Percentiles rank a stretch among this genome's conserved stretches.
These are phyloP conservation scores for Coelopa pilipes DNA, from an alignment of 2,888 invertebrate genomes.

Conservation along the genomic window DNA sequence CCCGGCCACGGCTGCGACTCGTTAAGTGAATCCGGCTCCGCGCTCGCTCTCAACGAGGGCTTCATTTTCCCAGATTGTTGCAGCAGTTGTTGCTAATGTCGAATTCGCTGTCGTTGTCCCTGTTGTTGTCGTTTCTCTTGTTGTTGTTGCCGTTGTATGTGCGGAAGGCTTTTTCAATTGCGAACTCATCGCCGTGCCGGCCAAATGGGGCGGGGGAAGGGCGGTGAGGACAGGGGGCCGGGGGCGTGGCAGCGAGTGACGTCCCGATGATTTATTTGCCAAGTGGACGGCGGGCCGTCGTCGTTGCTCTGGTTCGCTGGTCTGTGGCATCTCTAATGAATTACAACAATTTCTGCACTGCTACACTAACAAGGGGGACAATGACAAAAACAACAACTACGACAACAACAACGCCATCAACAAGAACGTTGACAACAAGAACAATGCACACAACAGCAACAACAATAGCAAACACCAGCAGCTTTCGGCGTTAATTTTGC, in stretches of 20 bases:
- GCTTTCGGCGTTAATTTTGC: constrained; percentile 16
- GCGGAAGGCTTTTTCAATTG: too few relatives aligned
- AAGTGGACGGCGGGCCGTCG: background rate
- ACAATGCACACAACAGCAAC: background rate
- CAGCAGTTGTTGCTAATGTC: background rate
- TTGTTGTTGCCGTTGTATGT: background rate
- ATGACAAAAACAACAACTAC: background rate
- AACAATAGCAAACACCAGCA: background rate
- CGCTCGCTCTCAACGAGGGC: background rate
- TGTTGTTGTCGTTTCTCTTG: background rate
- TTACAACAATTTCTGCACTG: constrained; percentile 6
- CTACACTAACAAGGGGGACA: background rate
- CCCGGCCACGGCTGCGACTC: too few relatives aligned
- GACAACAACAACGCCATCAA: background rate
- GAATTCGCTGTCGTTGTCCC: background rate
- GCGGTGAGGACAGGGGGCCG: too few relatives aligned
- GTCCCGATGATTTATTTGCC: background rate
- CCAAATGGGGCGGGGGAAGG: too few relatives aligned
- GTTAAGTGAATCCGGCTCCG: background rate
- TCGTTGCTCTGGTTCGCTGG: background rate
- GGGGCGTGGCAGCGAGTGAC: too few relatives aligned
- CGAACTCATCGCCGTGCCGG: too few relatives aligned
- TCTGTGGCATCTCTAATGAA: constrained; percentile 12
- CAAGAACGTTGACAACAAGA: background rate
- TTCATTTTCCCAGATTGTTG: background rate